These are phyloP conservation scores for Lemur catta DNA, from an alignment of 2,797 vertebrate genomes.

Conservation along the genomic window DNA sequence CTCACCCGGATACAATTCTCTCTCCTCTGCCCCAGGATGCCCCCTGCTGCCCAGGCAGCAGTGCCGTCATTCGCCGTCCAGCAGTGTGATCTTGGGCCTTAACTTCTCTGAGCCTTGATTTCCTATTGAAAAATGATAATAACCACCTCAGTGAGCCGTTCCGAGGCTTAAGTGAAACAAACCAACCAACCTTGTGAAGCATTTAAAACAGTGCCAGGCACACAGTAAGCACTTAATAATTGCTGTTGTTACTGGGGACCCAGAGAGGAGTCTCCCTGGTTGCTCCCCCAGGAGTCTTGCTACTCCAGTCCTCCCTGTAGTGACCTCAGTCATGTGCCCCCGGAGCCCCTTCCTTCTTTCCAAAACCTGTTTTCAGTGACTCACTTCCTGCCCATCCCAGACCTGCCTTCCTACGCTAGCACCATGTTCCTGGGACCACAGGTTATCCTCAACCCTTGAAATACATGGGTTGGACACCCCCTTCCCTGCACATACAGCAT, in stretches of 20 bases:
- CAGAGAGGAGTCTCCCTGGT: neutral
- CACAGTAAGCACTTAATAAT: neutral
- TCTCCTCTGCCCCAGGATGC: neutral
- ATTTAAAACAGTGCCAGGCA: neutral
- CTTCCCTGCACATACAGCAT: fast-evolving
- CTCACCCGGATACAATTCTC: neutral
- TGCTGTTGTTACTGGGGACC: neutral
- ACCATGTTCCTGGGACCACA: neutral
- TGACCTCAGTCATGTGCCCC: neutral
- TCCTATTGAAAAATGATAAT: neutral
- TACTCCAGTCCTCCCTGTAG: fast-evolving
- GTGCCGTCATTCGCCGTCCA: neutral
- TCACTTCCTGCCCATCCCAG: neutral
- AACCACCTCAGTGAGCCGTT: neutral
- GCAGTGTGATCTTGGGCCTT: neutral
- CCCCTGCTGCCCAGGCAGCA: neutral
- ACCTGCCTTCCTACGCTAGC: neutral
- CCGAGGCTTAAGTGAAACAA: neutral
- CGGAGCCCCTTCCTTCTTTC: neutral
- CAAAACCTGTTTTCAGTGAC: neutral
- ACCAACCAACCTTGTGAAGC: neutral
- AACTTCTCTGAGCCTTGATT: neutral
- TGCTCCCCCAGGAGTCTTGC: neutral
- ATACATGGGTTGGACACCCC: neutral
- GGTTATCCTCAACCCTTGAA: neutral